A percentile compares a stretch with the other conserved stretches of the same genome.
phyloP scores from a whole-genome alignment of 2,113 vertebrate genomes.

The Asarcornis scutulata region DNA sequence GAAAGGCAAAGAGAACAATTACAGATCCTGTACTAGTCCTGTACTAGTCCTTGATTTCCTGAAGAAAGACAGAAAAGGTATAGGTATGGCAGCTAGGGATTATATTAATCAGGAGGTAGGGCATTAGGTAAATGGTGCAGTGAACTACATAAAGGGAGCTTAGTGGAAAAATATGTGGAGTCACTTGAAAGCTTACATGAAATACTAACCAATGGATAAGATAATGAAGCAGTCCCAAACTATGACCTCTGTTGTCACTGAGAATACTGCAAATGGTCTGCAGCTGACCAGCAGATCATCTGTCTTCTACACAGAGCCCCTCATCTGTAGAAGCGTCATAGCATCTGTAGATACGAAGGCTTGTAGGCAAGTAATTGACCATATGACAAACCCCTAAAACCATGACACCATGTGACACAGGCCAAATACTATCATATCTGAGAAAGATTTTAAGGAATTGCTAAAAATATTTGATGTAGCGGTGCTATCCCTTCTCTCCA shows the following conservation, averaged over 20 bases:
- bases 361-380: background rate
- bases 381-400: background rate
- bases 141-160: background rate
- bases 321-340: too few species aligned
- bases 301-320: background rate
- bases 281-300: background rate
- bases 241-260: background rate
- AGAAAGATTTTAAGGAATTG: background rate
- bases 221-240: background rate
- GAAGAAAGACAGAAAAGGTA: background rate
- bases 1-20: background rate
- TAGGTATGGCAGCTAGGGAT: background rate
- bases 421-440: background rate
- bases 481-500: background rate
- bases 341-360: background rate
- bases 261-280: background rate
- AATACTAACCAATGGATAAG: background rate
- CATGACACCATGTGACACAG: background rate
- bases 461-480: background rate
- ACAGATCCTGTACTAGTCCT: background rate
- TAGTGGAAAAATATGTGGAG: background rate
- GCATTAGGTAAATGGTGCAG: background rate
- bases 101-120: background rate
- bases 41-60: background rate
- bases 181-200: background rate